These are phyloP conservation scores for Xenopus laevis DNA, from an alignment of 2,113 vertebrate species.

Conservation along the genomic window DNA sequence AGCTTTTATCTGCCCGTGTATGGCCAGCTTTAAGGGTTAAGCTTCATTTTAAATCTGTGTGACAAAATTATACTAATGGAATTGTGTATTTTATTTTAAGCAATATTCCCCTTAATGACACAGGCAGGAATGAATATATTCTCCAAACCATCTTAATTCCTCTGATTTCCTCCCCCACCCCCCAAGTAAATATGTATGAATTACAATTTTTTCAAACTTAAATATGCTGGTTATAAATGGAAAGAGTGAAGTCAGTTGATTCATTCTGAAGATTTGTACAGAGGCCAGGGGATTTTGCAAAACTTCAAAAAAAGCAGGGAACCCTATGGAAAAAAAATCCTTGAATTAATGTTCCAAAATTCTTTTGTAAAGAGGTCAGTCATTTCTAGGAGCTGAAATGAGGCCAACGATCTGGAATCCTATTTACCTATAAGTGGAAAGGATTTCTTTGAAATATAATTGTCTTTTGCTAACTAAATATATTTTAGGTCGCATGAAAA, in stretches of 20 bases:
- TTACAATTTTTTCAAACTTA: no score
- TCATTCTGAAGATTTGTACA: conserved; percentile 25
- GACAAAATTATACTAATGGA: no score
- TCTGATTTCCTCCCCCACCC: no score
- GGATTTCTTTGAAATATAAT: conserved; percentile 18
- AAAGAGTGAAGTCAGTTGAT: conserved; percentile 16
- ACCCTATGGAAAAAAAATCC: conserved; percentile 20
- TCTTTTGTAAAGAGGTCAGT: conserved; percentile 26
- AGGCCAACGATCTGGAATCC: conserved; percentile 26
- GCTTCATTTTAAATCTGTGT: no score
- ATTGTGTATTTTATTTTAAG: no score
- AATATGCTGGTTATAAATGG: no score
- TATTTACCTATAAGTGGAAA: conserved; percentile 12
- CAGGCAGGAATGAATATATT: no score
- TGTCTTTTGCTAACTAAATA: conserved; percentile 11
- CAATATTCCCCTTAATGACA: no score
- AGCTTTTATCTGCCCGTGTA: no score
- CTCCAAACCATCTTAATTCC: no score
- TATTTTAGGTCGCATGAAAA: neutral
- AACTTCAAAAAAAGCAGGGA: conserved; percentile 5
- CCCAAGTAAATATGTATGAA: no score
- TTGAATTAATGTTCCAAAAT: conserved; percentile 33
- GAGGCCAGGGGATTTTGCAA: neutral
- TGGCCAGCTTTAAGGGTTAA: no score
- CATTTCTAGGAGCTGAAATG: conserved; percentile 9